Conservation (phyloP, 2,888 invertebrate genomes). For the Tineola bisselliella region DNA sequence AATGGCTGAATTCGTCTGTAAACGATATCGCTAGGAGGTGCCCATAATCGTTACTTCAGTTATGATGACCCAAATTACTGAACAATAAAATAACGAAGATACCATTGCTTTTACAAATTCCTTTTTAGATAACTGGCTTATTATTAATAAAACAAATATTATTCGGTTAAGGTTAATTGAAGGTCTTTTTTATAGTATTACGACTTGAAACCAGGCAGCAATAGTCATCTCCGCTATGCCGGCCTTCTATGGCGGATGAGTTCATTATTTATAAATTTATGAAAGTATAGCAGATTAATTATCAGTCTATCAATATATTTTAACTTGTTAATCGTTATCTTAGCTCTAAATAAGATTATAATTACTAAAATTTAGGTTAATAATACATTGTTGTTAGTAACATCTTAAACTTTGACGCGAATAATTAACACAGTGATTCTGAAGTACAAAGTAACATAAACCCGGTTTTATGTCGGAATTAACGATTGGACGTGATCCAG, state of each 20-base stretch:
- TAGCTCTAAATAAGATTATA: too few species aligned
- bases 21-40: constrained; percentile 24
- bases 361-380: not conserved
- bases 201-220: not conserved
- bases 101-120: not conserved
- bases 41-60: constrained; percentile 19
- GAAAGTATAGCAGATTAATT: too few species aligned
- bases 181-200: not conserved
- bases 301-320: too few species aligned
- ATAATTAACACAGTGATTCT: constrained; percentile 25
- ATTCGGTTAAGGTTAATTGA: not conserved
- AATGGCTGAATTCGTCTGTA: constrained; percentile 26
- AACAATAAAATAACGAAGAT: constrained; percentile 17
- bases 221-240: not conserved
- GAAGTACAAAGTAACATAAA: constrained; percentile 18
- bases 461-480: constrained; percentile 28
- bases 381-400: constrained; percentile 3
- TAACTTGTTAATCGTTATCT: too few species aligned
- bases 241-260: not conserved
- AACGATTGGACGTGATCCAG: constrained; percentile 29
- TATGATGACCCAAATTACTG: constrained; percentile 17
- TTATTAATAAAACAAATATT: not conserved
- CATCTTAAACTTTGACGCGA: constrained; percentile 8
- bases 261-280: too few species aligned
- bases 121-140: not conserved